Conservation (phyloP, 2,113 vertebrate genomes). For the Epinephelus fuscoguttatus region DNA sequence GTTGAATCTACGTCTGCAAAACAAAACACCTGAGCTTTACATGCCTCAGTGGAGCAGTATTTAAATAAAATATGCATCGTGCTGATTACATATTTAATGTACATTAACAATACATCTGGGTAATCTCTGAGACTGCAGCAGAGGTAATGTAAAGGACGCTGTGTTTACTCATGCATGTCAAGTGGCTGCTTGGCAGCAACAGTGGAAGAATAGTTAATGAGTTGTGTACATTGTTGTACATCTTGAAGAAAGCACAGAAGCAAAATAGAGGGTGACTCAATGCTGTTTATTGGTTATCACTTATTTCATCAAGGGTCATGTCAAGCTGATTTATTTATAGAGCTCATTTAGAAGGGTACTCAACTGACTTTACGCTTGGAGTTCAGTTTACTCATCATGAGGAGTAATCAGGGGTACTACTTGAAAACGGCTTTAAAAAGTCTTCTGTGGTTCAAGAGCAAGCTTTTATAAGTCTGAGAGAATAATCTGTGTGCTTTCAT, state of each 20-base stretch:
- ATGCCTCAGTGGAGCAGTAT: conserved; percentile 1
- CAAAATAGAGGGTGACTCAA: not conserved
- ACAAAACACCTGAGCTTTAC: not conserved
- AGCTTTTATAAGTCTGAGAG: not conserved
- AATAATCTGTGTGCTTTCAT: not conserved
- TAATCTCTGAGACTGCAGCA: conserved; percentile 10
- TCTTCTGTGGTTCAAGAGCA: not conserved
- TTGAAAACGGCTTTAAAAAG: not conserved
- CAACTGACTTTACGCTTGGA: no score
- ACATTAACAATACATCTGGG: conserved; percentile 55
- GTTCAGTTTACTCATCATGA: not conserved
- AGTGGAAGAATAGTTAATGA: conserved; percentile 47
- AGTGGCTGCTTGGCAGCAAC: conserved; percentile 39
- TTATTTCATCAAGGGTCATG: conserved; percentile 1
- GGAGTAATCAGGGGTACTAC: no score
- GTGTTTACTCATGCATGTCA: conserved; percentile 35
- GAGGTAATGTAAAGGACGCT: not conserved
- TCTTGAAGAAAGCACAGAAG: not conserved
- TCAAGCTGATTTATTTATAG: not conserved
- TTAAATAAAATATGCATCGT: conserved; percentile 29
- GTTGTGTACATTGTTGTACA: not conserved
- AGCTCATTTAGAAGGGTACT: not conserved
- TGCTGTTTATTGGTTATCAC: not conserved
- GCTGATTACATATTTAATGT: conserved; percentile 51
- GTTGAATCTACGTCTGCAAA: not conserved